These are phyloP conservation scores for Smutsia temminckii DNA, from an alignment of 2,797 vertebrate species.

Conservation along the genomic window DNA sequence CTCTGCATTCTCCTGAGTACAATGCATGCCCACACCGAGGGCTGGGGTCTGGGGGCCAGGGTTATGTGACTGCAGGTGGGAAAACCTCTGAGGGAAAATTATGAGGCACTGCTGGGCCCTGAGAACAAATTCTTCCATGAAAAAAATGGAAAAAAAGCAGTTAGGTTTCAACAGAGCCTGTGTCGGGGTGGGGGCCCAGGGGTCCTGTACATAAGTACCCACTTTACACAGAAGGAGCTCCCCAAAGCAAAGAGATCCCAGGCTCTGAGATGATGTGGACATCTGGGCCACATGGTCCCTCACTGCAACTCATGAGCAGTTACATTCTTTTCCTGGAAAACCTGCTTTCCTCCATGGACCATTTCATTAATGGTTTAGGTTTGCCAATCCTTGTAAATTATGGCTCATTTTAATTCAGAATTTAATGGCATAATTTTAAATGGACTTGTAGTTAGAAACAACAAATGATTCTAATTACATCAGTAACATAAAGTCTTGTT, in stretches of 20 bases:
- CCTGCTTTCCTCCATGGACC: rapidly evolving
- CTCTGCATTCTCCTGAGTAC: rapidly evolving
- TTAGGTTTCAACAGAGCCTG: rapidly evolving
- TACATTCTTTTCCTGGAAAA: neutral
- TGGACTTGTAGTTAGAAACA: neutral
- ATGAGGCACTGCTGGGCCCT: rapidly evolving
- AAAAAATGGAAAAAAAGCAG: neutral
- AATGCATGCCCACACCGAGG: neutral
- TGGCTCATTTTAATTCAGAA: neutral
- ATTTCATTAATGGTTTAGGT: neutral
- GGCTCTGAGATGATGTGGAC: neutral
- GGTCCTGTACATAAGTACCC: no score
- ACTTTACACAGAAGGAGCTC: neutral
- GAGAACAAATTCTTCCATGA: neutral
- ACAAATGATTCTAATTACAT: neutral
- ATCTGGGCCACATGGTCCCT: rapidly evolving
- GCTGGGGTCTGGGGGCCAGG: neutral
- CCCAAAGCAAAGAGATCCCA: rapidly evolving
- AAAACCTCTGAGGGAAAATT: rapidly evolving
- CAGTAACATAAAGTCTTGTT: neutral
- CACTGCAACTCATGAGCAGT: rapidly evolving
- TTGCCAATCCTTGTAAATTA: neutral
- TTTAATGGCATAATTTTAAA: neutral
- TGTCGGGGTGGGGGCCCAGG: rapidly evolving
- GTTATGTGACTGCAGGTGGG: neutral